Conservation (phyloP, 2,888 invertebrate species). For the Cantharis lateralis region DNA sequence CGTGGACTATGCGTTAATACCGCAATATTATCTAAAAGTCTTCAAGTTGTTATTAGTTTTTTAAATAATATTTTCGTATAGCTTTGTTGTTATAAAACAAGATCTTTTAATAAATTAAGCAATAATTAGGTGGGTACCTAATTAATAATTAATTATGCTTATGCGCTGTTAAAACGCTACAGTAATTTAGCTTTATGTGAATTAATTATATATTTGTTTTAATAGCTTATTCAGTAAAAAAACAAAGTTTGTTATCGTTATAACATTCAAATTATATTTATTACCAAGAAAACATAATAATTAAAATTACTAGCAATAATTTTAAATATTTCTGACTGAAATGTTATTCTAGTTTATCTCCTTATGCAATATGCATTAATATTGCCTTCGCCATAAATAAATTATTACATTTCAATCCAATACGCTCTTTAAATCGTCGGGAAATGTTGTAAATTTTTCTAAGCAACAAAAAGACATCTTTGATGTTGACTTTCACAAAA, state of each 20-base stretch:
- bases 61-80: background rate
- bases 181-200: background rate
- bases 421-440: too few species aligned
- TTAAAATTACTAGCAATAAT: background rate
- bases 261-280: background rate
- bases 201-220: background rate
- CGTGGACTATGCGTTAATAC: conserved; percentile 69
- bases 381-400: too few species aligned
- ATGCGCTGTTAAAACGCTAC: background rate
- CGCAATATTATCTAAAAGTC: conserved; percentile 81
- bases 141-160: background rate
- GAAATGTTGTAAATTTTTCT: too few species aligned
- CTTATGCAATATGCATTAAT: too few species aligned
- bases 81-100: background rate
- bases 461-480: too few species aligned
- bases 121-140: background rate
- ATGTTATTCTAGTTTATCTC: too few species aligned
- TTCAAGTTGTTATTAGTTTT: conserved; percentile 44
- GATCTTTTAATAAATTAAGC: background rate
- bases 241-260: background rate
- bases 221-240: background rate
- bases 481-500: too few species aligned
- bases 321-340: background rate
- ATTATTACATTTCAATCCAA: too few species aligned
- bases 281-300: background rate